A percentile compares a stretch with the other conserved stretches of the same genome.
These are phyloP conservation scores for Lysandra coridon DNA, from an alignment of 2,888 invertebrate genomes.

Conservation along the genomic window DNA sequence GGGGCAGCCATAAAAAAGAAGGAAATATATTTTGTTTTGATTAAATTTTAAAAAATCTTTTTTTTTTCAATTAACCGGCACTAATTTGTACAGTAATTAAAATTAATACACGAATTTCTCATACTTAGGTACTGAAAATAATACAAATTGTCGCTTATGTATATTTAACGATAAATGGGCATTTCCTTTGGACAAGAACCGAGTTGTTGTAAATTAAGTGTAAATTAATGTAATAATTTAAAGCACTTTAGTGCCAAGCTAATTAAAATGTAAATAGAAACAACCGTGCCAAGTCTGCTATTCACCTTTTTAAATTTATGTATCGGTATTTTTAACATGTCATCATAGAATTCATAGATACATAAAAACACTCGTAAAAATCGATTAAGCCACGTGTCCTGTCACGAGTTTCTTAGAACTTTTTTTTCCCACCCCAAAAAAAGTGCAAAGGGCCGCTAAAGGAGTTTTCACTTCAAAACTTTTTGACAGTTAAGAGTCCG, in stretches of 20 bases:
- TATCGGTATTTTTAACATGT: constrained; percentile 11
- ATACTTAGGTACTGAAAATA: background rate
- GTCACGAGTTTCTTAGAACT: background rate
- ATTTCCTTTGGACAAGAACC: background rate
- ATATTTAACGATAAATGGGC: background rate
- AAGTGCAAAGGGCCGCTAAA: too few relatives aligned
- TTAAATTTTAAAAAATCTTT: too few relatives aligned
- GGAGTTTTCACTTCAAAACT: too few relatives aligned
- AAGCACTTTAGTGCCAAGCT: constrained; percentile 11
- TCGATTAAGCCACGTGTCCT: background rate
- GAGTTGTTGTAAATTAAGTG: background rate
- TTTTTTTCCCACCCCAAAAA: too few relatives aligned
- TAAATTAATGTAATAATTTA: constrained; percentile 12
- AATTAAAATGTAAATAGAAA: constrained; percentile 29
- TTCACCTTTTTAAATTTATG: constrained; percentile 28
- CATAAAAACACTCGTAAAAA: background rate
- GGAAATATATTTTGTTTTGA: too few relatives aligned
- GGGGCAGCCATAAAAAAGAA: background rate
- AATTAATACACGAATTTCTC: background rate
- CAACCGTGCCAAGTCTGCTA: constrained; percentile 10
- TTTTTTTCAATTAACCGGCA: background rate
- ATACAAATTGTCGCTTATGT: background rate
- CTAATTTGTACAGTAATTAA: background rate
- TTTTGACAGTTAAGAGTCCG: too few relatives aligned
- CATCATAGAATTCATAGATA: constrained; percentile 7